Evolutionary conservation across 2,797 vertebrate genomes (phyloP), one percentile per base, ranked within the genome.

Genomic region (Tiaroga cobitis): DNA sequence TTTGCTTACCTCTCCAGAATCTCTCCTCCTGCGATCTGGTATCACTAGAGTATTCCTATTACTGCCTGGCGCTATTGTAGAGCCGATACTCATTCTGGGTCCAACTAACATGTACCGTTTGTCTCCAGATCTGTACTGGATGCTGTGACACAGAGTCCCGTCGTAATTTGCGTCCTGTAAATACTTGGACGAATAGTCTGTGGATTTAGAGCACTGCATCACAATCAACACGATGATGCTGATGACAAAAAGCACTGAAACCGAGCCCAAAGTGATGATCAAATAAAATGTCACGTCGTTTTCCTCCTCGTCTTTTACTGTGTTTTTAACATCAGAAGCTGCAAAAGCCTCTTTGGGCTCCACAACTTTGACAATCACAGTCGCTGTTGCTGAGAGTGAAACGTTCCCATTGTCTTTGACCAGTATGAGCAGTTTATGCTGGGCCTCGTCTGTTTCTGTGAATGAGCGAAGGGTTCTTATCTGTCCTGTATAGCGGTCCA

Each of bases 281-380:
- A 90, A 41, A 87, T 91, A 90, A 86, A 91, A 87, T 3, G 86
- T 90, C 13, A 91, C 24, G 15, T 88, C 80, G 75, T 79, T 88
- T 63, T 88, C 87, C 26, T 89, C 85, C 8, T 85, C 75, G 18
- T 81, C 72, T 76, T 69, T 80, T 9, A 70, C 39, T 54, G 86
- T 1, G 10, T 85, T 87, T 83, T 87, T 87, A 13, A 90, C 56
- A 83, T 92, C 92, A 68, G 90, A 89, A 80, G 89, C 88, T 74
- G 91, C 89, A 91, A 92, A 92, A 37, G 90, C 90, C 29, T 93
- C 92, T 91, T 90, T 92, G 24, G 92, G 91, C 68, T 92, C 91
- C 83, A 91, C 89, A 21, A 92, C 29, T 85, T 90, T 93, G 41
- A 92, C 85, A 21, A 83, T 85, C 68, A 92, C 89, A 83, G 90